These are phyloP conservation scores for Pseudomyrmex pallidus DNA, from an alignment of 1,140 invertebrate species.

Conservation along the genomic window DNA sequence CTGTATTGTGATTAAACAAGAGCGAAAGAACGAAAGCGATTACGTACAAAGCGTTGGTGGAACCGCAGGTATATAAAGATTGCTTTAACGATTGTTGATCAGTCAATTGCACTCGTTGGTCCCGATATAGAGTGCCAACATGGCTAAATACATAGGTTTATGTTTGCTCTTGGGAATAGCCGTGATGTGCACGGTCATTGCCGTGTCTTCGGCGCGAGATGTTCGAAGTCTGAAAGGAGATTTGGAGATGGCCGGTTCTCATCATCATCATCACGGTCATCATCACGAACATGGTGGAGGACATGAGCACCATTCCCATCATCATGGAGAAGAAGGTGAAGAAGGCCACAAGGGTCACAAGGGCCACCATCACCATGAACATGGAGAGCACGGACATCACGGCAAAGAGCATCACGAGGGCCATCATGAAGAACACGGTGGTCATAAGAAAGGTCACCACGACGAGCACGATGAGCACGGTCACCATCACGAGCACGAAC, in stretches of 20 bases:
- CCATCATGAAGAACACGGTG: constrained; percentile 90
- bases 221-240: constrained; percentile 58
- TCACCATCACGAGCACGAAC: constrained; percentile 90
- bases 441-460: constrained; percentile 91
- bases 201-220: constrained; percentile 65
- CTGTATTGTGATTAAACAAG: constrained; percentile 44
- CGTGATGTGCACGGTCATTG: constrained; percentile 60
- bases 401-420: constrained; percentile 83
- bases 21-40: constrained; percentile 73
- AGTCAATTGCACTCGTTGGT: constrained; percentile 74
- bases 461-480: constrained; percentile 89
- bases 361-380: constrained; percentile 88
- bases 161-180: constrained; percentile 58
- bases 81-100: constrained; percentile 65
- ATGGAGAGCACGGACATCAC: constrained; percentile 89
- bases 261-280: constrained; percentile 84
- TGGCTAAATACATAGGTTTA: constrained; percentile 60
- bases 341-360: constrained; percentile 87
- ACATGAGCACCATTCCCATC: constrained; percentile 87
- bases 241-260: constrained; percentile 84
- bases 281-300: constrained; percentile 88
- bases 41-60: constrained; percentile 68
- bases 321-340: constrained; percentile 87
- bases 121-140: constrained; percentile 62
- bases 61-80: constrained; percentile 76